Conservation (phyloP, 2,113 vertebrate species). For the Melanostigma gelatinosum region DNA sequence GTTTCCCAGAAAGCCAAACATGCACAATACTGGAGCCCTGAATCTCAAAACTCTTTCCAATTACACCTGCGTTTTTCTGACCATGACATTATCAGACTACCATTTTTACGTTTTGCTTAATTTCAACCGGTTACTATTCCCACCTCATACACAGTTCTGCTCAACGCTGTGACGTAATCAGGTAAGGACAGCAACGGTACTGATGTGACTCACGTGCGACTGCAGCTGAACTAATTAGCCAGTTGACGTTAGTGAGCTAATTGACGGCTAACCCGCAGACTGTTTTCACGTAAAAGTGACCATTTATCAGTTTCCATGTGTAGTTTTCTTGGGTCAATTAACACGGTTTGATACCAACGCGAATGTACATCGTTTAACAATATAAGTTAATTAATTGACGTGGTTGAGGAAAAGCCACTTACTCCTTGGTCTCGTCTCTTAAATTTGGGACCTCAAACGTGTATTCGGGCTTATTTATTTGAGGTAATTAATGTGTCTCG, state of each 20-base stretch:
- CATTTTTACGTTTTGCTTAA: background rate
- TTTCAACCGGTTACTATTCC: background rate
- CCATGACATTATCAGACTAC: background rate
- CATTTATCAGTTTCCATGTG: background rate
- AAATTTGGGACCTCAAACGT: background rate
- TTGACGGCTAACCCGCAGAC: background rate
- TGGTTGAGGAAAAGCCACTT: background rate
- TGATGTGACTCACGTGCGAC: background rate
- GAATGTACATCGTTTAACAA: no score
- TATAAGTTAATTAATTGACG: background rate
- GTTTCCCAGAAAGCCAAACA: background rate
- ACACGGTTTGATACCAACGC: no score
- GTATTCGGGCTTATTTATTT: background rate
- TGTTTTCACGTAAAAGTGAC: background rate
- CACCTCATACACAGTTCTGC: background rate
- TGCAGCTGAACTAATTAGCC: conserved; percentile 9
- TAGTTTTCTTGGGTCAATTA: background rate
- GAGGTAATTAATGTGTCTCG: no score
- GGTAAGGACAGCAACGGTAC: conserved; percentile 5
- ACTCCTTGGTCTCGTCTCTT: background rate
- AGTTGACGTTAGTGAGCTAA: background rate
- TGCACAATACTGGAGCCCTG: background rate
- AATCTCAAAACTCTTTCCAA: background rate
- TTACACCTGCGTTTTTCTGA: background rate
- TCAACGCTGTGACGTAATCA: background rate